Evolutionary conservation across 1,140 invertebrate genomes (phyloP).

Genomic region (Zaprionus tsacasi): DNA sequence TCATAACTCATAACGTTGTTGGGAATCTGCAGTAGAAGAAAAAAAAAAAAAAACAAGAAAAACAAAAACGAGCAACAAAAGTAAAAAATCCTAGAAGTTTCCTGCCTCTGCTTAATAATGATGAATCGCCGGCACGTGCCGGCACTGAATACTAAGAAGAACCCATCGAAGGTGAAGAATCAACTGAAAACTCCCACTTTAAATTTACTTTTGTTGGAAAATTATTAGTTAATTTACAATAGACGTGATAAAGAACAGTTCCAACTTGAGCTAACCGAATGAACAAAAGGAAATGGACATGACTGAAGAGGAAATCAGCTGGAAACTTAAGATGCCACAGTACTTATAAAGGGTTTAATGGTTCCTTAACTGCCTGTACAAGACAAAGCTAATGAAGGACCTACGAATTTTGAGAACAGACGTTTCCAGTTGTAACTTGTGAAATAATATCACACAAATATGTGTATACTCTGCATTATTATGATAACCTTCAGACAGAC

Average conservation of each 20-base stretch:
- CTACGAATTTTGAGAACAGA: too few species aligned
- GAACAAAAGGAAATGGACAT: too few species aligned
- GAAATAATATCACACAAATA: too few species aligned
- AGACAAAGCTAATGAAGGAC: too few species aligned
- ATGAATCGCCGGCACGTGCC: constrained; percentile 62
- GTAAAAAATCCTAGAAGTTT: constrained; percentile 53
- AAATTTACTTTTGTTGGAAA: constrained; percentile 14
- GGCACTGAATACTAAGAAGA: background rate
- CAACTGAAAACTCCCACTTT: background rate
- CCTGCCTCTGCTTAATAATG: constrained; percentile 50
- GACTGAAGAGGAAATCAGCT: too few species aligned
- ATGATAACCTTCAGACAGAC: too few species aligned
- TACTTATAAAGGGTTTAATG: background rate
- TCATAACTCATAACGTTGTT: constrained; percentile 74
- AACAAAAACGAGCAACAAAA: constrained; percentile 60
- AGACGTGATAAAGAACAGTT: background rate
- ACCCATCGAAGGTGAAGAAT: background rate
- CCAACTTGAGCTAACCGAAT: background rate
- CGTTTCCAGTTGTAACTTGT: too few species aligned
- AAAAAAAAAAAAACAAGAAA: constrained; percentile 51
- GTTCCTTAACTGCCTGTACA: too few species aligned
- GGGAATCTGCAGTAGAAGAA: constrained; percentile 19
- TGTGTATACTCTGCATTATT: too few species aligned
- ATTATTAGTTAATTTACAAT: background rate
- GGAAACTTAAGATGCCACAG: background rate